A percentile compares a stretch with the other conserved stretches of the same genome.
phyloP scores from a whole-genome alignment of 2,888 invertebrate genomes.

The Brachypalpus laphriformis region DNA sequence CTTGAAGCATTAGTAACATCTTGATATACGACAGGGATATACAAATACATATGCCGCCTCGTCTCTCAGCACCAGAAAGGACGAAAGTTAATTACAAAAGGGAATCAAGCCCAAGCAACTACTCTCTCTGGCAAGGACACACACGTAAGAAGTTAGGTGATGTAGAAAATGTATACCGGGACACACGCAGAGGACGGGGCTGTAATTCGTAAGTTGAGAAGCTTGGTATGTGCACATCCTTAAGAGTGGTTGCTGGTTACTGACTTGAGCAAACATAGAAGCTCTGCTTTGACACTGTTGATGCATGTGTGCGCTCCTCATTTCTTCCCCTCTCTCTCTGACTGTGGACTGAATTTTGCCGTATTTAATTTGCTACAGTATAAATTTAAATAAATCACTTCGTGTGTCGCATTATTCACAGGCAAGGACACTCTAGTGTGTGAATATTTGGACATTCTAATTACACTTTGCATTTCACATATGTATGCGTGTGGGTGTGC shows the following conservation, averaged over 20 bases:
- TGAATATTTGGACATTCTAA: slow-evolving; percentile 75
- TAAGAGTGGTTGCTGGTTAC: slow-evolving; percentile 61
- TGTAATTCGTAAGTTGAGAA: slow-evolving; percentile 64
- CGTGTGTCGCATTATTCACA: slow-evolving; percentile 63
- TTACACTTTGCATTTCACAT: slow-evolving; percentile 64
- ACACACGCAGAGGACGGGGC: slow-evolving; percentile 6
- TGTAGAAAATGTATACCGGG: slow-evolving; percentile 41
- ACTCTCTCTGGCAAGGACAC: slow-evolving; percentile 2
- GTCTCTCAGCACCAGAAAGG: slow-evolving; percentile 13
- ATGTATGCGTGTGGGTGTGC: not conserved
- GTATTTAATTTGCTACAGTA: slow-evolving; percentile 56
- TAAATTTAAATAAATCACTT: slow-evolving; percentile 71
- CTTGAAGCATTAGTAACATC: slow-evolving; percentile 56
- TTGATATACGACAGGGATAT: slow-evolving; percentile 39
- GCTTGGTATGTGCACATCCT: slow-evolving; percentile 61
- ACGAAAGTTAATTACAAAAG: slow-evolving; percentile 67
- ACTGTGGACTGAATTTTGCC: slow-evolving; percentile 33
- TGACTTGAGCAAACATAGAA: slow-evolving; percentile 58
- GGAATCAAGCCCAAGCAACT: slow-evolving; percentile 50
- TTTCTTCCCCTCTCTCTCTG: not conserved
- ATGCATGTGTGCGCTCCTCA: not conserved
- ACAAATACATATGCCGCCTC: not conserved
- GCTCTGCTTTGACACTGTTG: slow-evolving; percentile 45
- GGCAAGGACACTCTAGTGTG: slow-evolving; percentile 55
- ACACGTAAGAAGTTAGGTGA: slow-evolving; percentile 22